Percentiles rank a stretch among this genome's conserved stretches.
Evolutionary conservation across 2,797 vertebrate species (phyloP).

Genomic region (Enteromius treurensis): DNA sequence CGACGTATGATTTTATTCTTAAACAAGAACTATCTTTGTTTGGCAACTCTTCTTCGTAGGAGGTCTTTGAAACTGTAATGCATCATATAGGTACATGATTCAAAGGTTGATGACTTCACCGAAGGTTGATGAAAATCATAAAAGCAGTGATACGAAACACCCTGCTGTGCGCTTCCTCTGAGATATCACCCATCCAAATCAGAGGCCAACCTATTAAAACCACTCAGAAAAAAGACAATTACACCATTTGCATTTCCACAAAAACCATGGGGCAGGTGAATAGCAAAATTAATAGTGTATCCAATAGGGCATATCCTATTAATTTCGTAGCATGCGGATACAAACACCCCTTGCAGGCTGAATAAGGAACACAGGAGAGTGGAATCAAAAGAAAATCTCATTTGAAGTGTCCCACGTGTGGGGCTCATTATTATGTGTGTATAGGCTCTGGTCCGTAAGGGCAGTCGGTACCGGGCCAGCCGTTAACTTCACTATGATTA

Average conservation of each 20-base stretch:
- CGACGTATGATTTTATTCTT: conserved; percentile 39
- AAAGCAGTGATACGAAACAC: conserved; percentile 15
- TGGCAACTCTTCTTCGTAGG: neutral
- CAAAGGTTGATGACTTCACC: conserved; percentile 1
- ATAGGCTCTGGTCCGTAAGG: conserved; percentile 78
- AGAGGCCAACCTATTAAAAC: conserved; percentile 9
- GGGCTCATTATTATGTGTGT: conserved; percentile 81
- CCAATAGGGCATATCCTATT: conserved; percentile 59
- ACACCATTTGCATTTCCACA: conserved; percentile 15
- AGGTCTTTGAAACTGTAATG: neutral
- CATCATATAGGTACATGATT: conserved; percentile 2
- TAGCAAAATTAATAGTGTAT: conserved; percentile 67
- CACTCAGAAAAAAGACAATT: conserved; percentile 20
- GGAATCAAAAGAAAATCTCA: conserved; percentile 82
- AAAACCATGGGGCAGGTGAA: conserved; percentile 49
- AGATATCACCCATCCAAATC: neutral
- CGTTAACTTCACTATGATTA: conserved; percentile 91
- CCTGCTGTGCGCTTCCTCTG: neutral
- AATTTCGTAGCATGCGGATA: conserved; percentile 69
- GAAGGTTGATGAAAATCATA: conserved; percentile 21
- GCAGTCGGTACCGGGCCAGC: conserved; percentile 75
- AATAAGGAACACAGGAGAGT: conserved; percentile 66
- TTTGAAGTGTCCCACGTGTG: conserved; percentile 80
- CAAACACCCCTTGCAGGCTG: conserved; percentile 64
- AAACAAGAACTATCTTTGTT: neutral